A percentile compares a stretch with the other conserved stretches of the same genome.
Conservation (phyloP, 1,140 invertebrate species). For the Tigriopus japonicus region DNA sequence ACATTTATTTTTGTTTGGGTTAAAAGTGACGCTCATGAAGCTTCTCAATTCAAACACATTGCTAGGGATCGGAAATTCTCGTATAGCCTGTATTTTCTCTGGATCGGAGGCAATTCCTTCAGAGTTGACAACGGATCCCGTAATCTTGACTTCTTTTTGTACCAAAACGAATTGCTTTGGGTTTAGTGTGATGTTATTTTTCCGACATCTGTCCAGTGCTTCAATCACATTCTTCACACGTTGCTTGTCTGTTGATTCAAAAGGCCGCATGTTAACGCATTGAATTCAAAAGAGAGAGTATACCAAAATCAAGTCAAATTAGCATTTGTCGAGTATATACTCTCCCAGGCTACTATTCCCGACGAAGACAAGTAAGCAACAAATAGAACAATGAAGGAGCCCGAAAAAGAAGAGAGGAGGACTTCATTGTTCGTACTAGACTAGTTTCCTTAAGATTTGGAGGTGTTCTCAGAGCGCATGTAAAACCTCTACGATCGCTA, state of each 20-base stretch:
- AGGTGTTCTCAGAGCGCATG: too few species aligned
- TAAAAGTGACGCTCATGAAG: conserved; percentile 8
- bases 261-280: conserved; percentile 15
- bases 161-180: conserved; percentile 20
- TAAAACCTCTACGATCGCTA: too few species aligned
- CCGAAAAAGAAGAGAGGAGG: too few species aligned
- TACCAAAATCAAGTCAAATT: too few species aligned
- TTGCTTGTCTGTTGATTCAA: background rate
- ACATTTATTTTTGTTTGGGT: too few species aligned
- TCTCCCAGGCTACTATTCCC: too few species aligned
- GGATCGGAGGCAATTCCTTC: conserved; percentile 12
- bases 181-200: conserved; percentile 19
- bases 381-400: too few species aligned
- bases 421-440: too few species aligned
- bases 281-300: conserved; percentile 11
- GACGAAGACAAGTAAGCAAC: too few species aligned
- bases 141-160: conserved; percentile 18
- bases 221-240: background rate
- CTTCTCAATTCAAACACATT: conserved; percentile 10
- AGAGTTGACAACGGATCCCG: conserved; percentile 16
- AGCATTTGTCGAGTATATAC: too few species aligned
- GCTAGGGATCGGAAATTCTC: conserved; percentile 10
- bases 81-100: conserved; percentile 3
- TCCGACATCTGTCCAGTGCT: conserved; percentile 14
- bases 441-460: too few species aligned